Percentiles rank a stretch among this genome's conserved stretches.
Evolutionary conservation across 64 coral and sea anemone genomes (phyloP).

Genomic region (Porites australiensis): DNA sequence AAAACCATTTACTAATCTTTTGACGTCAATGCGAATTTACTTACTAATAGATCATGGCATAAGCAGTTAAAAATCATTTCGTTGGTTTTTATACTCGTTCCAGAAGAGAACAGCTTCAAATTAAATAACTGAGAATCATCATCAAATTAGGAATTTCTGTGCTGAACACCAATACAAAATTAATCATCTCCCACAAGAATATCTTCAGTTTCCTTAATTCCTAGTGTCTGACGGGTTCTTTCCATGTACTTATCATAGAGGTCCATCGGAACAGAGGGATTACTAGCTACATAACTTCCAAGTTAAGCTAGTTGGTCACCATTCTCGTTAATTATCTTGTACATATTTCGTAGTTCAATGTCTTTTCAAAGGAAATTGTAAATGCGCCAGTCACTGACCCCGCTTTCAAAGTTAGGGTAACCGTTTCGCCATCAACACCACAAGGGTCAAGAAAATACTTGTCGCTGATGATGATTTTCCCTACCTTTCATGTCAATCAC

Average conservation of each 20-base stretch:
- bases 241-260: background rate
- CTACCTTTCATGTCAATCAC: conserved; percentile 1
- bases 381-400: background rate
- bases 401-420: background rate
- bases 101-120: too few relatives aligned
- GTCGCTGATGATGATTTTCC: background rate
- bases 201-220: background rate
- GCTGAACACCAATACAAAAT: too few relatives aligned
- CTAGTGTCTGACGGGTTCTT: background rate
- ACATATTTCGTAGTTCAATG: background rate
- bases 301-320: background rate
- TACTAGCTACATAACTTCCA: too few relatives aligned
- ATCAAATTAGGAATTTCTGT: too few relatives aligned
- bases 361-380: background rate
- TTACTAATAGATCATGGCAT: too few relatives aligned
- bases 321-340: background rate
- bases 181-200: background rate
- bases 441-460: conserved; percentile 17
- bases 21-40: too few relatives aligned
- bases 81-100: too few relatives aligned
- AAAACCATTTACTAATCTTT: too few relatives aligned
- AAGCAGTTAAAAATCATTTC: too few relatives aligned
- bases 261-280: background rate
- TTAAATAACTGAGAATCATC: too few relatives aligned
- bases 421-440: conserved; percentile 15